Evolutionary conservation across 2,888 invertebrate genomes (phyloP), one percentile per base, ranked within the genome.

Genomic region (Conistra vaccinii): DNA sequence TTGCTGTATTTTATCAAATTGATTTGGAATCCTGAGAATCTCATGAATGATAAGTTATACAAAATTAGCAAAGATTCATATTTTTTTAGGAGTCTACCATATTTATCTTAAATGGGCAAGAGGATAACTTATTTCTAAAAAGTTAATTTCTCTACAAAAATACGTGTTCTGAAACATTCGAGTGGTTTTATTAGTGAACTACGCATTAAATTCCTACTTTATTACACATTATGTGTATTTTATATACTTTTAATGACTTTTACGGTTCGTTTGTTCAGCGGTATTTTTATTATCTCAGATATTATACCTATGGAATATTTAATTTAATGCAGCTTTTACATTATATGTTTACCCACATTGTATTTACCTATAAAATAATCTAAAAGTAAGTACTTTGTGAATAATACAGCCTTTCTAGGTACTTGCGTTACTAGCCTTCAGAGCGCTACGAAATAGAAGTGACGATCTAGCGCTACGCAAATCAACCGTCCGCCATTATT

Each of bases 241-340:
- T 68, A 81, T 78, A 51, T 69, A 70, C 48, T 73, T 80, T 73
- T 83, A 71, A 83, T 80, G 61, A 70, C 39, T 53, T 20, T 29
- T 48, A 63, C 76, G 75, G 76, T 76, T 69, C 80, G 73, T 83
- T 80, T 73, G 26, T 60, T 76, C 42, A 29, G 68, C 23, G 76
- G 53, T 70, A 83, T 80, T 83, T 82, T 83, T 83, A 66, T 55
- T 53, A 73, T 65, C 42, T 58, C 39, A 39, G 32, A 23, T 29
- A 48, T 29, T 60, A 75, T 23, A 32, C 29, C n/a, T 55, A 35
- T 53, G 29, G 39, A 61, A 68, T 65, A 55, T 60, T 68, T 26
- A 55, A 65, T 71, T 32, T 20, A 26, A 6, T 45, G 35, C 32
- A 35, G 7, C 10, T 63, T 63, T 39, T 32, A 48, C 39, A 26